Evolutionary conservation across 1,140 invertebrate genomes (phyloP), one percentile per base, ranked within the genome.

Genomic region (Drosophila malerkotliana): DNA sequence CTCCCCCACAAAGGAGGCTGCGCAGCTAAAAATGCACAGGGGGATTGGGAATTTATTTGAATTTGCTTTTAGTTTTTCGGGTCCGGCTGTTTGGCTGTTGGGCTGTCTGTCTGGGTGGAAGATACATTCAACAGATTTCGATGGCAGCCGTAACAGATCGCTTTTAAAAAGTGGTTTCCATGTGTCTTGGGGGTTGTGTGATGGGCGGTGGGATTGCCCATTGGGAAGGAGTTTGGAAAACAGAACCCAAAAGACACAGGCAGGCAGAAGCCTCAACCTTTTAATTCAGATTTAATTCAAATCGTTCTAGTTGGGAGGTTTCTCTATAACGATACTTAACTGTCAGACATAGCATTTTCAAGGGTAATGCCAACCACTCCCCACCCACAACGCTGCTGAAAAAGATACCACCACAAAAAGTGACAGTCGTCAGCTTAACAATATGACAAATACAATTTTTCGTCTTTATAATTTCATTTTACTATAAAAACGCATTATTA

Each of bases 381-480:
- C 41, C 41, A 6, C 4, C 34, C 12, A n/a, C 10, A 10, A 10
- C 8, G 2, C 39, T 14, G 39, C 21, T 45, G 41, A 21, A 7
- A 63, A 63, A 37, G 12, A 32, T 58, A 78, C 77, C 63, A 55
- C 61, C 72, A 63, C 56, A 49, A 72, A 77, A 84, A 85, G 60
- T 87, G 81, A 84, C 81, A 78, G 76, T 58, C 79, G 80, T 88
- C 79, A 88, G 83, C 83, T 88, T 79, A 88, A 88, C 83, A 88
- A 88, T 88, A 83, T 88, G 83, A 88, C 83, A 88, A 88, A 88
- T 83, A 89, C 79, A 89, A 88, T 89, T 88, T 88, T 89, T 89
- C 83, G 67, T 88, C 75, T 76, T 64, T 67, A 73, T 83, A 79
- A 88, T 87, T 79, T 82, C 67, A 79, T 83, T 87, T 88, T 64